Base-by-base conservation (phyloP, 2,113 vertebrate genomes). In the Callocephalon fimbriatum region DNA sequence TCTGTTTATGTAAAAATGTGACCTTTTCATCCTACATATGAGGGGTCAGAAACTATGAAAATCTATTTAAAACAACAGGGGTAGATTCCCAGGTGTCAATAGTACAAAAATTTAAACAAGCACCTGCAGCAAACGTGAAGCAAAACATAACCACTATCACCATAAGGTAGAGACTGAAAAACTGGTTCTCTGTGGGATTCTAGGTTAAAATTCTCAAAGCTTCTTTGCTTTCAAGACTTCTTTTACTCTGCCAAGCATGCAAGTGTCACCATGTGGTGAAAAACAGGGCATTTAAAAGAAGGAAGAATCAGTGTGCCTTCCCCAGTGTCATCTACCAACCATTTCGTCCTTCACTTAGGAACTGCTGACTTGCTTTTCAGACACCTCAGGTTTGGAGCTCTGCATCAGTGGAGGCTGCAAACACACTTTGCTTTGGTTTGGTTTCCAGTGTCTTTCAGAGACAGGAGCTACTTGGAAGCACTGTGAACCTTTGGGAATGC, bases 171-270 rank as follows among this genome's bases (percentile, higher is more conserved):
- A 23, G 50, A 80, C 13, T 48, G 45, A 74, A 70, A 88, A 54
- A 40, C 4, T 26, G 7, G 2, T 56, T 92, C 35, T 61, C 29
- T 61, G 10, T 2, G 38, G 19, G 42, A 38, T 62, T 73, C 61
- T 4, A 31, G 58, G 19, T 27, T 83, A 88, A 53, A 88, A 86
- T 65, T 32, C 38, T 79, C 71, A 23, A 71, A 31, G 26, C 10
- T 79, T 82, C 62, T 94, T 73, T 82, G 31, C 51, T 86, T 72
- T 81, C 66, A 67, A 74, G 42, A 23, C 15, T 71, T 71, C 22
- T 81, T 83, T 62, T 50, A 48, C 56, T 68, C 48, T 47, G 37
- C 48, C 44, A 91, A 63, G 37, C 26, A 23, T 14, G 13, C 35
- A 26, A 32, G 32, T 65, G 26, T 54, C 51, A 85, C 65, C 27